phyloP scores from a whole-genome alignment of 1,140 invertebrate species.

The Ylistrum balloti region DNA sequence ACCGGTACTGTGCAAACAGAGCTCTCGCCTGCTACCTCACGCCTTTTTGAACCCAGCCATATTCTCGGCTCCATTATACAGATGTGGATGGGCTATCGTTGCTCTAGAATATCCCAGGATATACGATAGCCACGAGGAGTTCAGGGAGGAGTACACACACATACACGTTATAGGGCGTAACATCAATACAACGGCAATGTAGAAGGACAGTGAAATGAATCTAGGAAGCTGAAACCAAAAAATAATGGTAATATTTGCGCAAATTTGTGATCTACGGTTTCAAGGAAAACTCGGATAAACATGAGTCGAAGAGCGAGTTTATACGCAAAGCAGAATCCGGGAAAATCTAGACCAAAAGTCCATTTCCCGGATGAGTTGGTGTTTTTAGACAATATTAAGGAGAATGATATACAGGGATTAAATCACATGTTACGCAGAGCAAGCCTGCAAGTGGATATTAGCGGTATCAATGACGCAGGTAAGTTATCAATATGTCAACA shows the following conservation, averaged over 20 bases:
- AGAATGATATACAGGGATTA: constrained; percentile 80
- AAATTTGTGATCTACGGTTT: neutral
- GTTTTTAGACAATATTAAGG: constrained; percentile 81
- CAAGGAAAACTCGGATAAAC: constrained; percentile 43
- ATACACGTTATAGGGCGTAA: neutral
- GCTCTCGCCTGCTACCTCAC: neutral
- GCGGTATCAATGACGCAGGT: constrained; percentile 79
- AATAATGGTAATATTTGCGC: neutral
- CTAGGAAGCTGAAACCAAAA: neutral
- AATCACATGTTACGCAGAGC: constrained; percentile 79
- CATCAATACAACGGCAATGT: neutral
- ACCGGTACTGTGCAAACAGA: neutral
- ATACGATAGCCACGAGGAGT: constrained; percentile 18
- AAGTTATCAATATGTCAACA: constrained; percentile 51
- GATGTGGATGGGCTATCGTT: constrained; percentile 22
- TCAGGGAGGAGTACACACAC: neutral
- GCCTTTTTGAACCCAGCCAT: constrained; percentile 14
- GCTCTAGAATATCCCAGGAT: neutral
- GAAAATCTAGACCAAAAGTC: constrained; percentile 74
- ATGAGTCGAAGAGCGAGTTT: constrained; percentile 81
- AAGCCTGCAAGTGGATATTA: constrained; percentile 80
- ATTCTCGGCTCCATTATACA: neutral
- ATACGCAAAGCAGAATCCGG: constrained; percentile 78
- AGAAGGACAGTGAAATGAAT: neutral
- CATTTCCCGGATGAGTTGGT: constrained; percentile 82